Percentiles rank a stretch among this genome's conserved stretches.
These are phyloP conservation scores for Notiomystis cincta DNA, from an alignment of 2,113 vertebrate genomes.

Conservation along the genomic window DNA sequence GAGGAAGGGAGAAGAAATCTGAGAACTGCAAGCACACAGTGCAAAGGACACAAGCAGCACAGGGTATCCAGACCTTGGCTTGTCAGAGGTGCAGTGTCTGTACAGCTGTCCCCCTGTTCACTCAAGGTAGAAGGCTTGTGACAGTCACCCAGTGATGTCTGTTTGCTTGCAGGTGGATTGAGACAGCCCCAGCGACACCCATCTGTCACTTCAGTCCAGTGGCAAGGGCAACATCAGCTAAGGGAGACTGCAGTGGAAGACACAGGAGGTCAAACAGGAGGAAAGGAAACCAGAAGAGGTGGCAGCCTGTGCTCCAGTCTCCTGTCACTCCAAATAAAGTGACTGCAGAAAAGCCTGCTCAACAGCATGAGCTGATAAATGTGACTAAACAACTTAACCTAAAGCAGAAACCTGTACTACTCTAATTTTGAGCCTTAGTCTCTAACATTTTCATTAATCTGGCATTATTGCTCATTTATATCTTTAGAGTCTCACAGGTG, in stretches of 20 bases:
- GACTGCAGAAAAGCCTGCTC: neutral
- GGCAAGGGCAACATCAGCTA: neutral
- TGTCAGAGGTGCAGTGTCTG: neutral
- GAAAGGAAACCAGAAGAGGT: neutral
- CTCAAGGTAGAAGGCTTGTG: neutral
- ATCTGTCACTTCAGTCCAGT: neutral
- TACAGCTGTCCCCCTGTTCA: neutral
- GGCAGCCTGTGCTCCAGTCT: neutral
- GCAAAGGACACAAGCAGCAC: accelerated
- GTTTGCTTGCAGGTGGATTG: accelerated
- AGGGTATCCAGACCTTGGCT: neutral
- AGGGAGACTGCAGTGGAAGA: neutral
- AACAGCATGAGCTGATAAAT: neutral
- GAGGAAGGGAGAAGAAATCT: neutral
- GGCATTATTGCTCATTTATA: neutral
- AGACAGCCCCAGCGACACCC: neutral
- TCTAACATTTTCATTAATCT: neutral
- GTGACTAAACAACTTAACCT: neutral
- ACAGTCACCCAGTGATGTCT: neutral
- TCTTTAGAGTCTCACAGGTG: neutral
- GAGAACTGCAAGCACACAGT: neutral
- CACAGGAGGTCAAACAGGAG: neutral
- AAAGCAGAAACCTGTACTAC: neutral
- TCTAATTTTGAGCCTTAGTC: neutral
- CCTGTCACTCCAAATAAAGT: neutral